Percentiles rank a stretch among this genome's conserved stretches.
phyloP scores from a whole-genome alignment of 2,797 vertebrate species.

The Lutjanus argentimaculatus region DNA sequence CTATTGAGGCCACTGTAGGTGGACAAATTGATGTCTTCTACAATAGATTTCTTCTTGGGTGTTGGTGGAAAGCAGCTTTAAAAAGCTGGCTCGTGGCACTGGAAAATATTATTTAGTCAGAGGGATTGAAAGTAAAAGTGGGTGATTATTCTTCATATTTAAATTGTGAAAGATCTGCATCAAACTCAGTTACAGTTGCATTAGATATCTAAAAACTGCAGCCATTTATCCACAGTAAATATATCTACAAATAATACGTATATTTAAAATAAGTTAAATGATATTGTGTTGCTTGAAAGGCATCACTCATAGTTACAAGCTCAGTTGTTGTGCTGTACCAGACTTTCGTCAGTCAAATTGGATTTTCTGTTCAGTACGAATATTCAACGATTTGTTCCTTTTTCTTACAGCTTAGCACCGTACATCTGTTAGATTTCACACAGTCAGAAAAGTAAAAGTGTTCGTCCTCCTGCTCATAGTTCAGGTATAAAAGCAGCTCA shows the following conservation, averaged over 20 bases:
- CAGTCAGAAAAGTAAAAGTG: too few species aligned
- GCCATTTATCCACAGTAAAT: background rate
- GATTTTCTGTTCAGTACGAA: too few species aligned
- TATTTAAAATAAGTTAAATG: too few species aligned
- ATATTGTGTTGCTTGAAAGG: too few species aligned
- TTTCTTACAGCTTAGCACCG: too few species aligned
- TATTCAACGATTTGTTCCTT: too few species aligned
- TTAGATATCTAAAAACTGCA: background rate
- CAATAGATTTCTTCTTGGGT: slow-evolving; percentile 30
- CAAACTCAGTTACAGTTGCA: slow-evolving; percentile 1
- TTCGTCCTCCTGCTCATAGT: too few species aligned
- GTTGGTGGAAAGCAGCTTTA: slow-evolving; percentile 8
- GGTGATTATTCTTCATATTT: background rate
- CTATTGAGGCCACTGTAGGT: slow-evolving; percentile 59
- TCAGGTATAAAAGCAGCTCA: too few species aligned
- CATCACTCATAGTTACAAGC: too few species aligned
- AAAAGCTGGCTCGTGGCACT: slow-evolving; percentile 1
- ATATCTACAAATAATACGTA: background rate
- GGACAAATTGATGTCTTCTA: slow-evolving; percentile 53
- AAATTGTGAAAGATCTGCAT: background rate
- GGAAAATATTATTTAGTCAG: background rate
- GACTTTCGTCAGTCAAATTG: too few species aligned
- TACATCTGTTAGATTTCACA: too few species aligned
- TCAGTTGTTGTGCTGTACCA: too few species aligned
- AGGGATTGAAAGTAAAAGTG: background rate